Conservation (phyloP, 1,140 invertebrate genomes). For the Cotesia typhae region DNA sequence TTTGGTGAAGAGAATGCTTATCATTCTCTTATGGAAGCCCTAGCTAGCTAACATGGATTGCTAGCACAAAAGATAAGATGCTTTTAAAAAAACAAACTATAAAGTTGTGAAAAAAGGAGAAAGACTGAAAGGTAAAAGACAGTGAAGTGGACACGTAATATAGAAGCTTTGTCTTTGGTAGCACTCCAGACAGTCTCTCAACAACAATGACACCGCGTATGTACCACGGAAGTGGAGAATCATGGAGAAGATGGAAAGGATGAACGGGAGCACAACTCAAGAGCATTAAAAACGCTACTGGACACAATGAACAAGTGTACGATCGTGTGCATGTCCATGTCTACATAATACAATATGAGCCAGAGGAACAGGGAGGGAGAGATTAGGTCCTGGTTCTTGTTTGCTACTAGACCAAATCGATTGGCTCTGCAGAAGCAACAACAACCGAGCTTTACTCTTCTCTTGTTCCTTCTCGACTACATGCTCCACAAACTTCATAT, state of each 20-base stretch:
- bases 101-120: conserved; percentile 2
- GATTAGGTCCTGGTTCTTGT: background rate
- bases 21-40: background rate
- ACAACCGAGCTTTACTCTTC: conserved; percentile 11
- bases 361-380: background rate
- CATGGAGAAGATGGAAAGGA: conserved; percentile 21
- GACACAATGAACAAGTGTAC: conserved; percentile 15
- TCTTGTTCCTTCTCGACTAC: too few relatives aligned
- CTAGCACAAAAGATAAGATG: background rate
- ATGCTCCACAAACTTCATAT: too few relatives aligned
- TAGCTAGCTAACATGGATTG: background rate
- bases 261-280: background rate
- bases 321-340: background rate
- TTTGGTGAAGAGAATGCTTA: background rate
- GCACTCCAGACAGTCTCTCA: conserved; percentile 38
- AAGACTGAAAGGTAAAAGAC: conserved; percentile 1
- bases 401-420: conserved; percentile 58
- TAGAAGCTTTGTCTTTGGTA: conserved; percentile 52
- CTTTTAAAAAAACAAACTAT: background rate
- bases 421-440: conserved; percentile 40
- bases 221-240: conserved; percentile 27
- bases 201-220: conserved; percentile 58
- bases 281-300: conserved; percentile 18
- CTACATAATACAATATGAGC: background rate
- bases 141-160: conserved; percentile 61